Conservation (phyloP, 2,797 vertebrate species). For the Vireo griseus region DNA sequence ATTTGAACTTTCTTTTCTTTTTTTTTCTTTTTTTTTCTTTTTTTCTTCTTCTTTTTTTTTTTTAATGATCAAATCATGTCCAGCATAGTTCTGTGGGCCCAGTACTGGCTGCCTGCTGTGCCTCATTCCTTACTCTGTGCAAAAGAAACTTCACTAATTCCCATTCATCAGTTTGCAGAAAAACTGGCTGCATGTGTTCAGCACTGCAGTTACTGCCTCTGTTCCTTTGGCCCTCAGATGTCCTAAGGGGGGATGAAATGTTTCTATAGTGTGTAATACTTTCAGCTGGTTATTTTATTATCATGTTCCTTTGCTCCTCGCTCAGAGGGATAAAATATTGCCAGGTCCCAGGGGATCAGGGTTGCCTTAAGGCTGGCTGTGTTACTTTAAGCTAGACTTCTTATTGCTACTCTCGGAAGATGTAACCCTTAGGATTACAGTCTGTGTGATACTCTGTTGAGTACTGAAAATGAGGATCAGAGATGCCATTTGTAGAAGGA, state of each 20-base stretch:
- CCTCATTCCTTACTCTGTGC: neutral
- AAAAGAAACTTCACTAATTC: neutral
- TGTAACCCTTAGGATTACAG: neutral
- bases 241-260: neutral
- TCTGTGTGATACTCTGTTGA: neutral
- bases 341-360: neutral
- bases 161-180: neutral
- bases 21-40: neutral
- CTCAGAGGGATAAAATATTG: neutral
- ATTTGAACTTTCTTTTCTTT: neutral
- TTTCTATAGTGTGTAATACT: neutral
- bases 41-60: neutral
- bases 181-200: fast-evolving
- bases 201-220: neutral
- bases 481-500: neutral
- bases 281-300: neutral
- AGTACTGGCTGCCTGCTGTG: neutral
- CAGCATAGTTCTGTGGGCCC: neutral
- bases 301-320: neutral
- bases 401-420: neutral
- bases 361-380: neutral
- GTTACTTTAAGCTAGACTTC: neutral
- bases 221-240: neutral
- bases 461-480: neutral
- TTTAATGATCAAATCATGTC: neutral